phyloP scores from a whole-genome alignment of 2,113 vertebrate species.

The Corydoras sp. region DNA sequence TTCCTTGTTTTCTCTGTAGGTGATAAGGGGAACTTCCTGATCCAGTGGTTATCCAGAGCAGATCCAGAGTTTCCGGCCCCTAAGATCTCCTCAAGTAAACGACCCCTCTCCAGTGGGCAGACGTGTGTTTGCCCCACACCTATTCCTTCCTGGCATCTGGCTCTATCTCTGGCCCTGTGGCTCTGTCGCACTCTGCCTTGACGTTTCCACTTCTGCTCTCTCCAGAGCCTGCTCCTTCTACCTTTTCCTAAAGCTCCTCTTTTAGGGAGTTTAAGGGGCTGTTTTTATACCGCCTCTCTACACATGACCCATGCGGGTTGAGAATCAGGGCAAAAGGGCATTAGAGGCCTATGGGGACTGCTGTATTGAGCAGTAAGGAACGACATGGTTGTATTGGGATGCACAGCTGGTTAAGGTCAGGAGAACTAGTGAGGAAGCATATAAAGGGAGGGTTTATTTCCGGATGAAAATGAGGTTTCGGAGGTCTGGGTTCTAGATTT shows the following conservation, averaged over 20 bases:
- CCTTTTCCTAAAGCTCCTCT: constrained; percentile 42
- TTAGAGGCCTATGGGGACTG: constrained; percentile 31
- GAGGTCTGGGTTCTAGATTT: background rate
- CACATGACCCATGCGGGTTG: constrained; percentile 26
- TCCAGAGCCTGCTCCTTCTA: constrained; percentile 45
- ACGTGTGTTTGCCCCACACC: constrained; percentile 73
- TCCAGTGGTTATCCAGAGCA: constrained; percentile 86
- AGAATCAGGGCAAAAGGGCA: constrained; percentile 39
- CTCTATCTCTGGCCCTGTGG: constrained; percentile 74
- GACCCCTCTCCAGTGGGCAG: constrained; percentile 78
- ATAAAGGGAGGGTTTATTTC: too few relatives aligned
- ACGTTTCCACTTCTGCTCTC: constrained; percentile 45
- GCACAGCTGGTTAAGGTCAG: too few relatives aligned
- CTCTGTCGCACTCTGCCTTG: constrained; percentile 75
- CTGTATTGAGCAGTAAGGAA: background rate
- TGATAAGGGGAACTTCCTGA: constrained; percentile 81
- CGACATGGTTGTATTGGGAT: too few relatives aligned
- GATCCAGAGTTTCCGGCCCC: constrained; percentile 70
- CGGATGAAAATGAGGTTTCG: background rate
- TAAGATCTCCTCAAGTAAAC: constrained; percentile 89
- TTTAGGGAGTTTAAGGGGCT: constrained; percentile 21
- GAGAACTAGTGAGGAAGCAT: too few relatives aligned
- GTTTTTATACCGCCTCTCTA: constrained; percentile 36
- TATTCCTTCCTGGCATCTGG: constrained; percentile 73
- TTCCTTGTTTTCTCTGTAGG: constrained; percentile 40